Conservation (phyloP, 2,113 vertebrate species). For the Copsychus sechellarum region DNA sequence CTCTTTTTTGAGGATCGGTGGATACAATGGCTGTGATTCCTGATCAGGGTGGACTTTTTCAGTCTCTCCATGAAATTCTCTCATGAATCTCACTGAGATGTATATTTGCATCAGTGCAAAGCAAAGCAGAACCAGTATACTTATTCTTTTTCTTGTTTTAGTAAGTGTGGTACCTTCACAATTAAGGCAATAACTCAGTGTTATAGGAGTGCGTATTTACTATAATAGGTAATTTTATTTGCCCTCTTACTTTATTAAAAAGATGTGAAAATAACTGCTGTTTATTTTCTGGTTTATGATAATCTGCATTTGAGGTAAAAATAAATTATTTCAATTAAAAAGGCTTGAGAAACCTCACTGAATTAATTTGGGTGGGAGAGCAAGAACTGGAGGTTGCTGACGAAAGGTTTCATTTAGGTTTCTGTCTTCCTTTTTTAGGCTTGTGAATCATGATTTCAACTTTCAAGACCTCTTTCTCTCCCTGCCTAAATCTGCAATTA, state of each 20-base stretch:
- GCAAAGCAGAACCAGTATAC: neutral
- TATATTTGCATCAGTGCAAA: neutral
- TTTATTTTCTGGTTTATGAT: neutral
- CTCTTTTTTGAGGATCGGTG: neutral
- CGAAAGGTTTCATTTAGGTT: conserved; percentile 5
- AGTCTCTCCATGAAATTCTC: neutral
- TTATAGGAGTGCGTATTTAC: neutral
- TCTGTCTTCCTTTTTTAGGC: conserved; percentile 9
- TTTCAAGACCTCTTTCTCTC: conserved; percentile 6
- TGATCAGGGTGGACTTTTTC: neutral
- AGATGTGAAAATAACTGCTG: neutral
- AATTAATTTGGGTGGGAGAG: conserved; percentile 35
- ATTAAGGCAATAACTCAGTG: neutral
- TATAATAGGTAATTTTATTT: neutral
- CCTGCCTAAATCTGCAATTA: neutral
- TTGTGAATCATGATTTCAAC: conserved; percentile 26
- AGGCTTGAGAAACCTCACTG: neutral
- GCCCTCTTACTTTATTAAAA: neutral
- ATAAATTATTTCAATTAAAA: neutral
- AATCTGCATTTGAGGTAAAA: neutral
- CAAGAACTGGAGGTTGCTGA: conserved; percentile 47
- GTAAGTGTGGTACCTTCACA: neutral
- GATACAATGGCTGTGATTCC: neutral
- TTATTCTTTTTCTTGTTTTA: neutral
- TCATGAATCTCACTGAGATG: neutral